Evolutionary conservation across 2,888 invertebrate species (phyloP).

Genomic region (Tillus elongatus): DNA sequence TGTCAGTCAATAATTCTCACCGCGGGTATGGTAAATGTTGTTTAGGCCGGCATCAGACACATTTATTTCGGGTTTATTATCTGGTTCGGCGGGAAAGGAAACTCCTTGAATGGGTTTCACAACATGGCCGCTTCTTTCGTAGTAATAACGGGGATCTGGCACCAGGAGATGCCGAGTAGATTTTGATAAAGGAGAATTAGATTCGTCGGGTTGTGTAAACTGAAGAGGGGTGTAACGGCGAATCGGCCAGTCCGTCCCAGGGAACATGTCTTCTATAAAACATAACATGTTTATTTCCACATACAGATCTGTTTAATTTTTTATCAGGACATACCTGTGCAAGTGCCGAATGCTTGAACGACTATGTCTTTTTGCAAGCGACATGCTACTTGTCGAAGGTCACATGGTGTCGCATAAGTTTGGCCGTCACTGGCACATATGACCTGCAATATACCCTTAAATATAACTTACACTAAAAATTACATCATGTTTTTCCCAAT

Average conservation of each 20-base stretch:
- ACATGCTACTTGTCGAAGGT: constrained; percentile 70
- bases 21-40: constrained; percentile 35
- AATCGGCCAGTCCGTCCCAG: constrained; percentile 67
- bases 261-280: constrained; percentile 52
- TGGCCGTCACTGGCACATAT: constrained; percentile 71
- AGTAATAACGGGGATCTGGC: constrained; percentile 59
- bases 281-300: constrained; percentile 10
- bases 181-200: constrained; percentile 62
- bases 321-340: constrained; percentile 46
- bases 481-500: too few relatives aligned
- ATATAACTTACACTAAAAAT: too few relatives aligned
- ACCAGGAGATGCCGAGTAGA: constrained; percentile 70
- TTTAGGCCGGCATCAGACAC: constrained; percentile 30
- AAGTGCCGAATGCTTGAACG: constrained; percentile 66
- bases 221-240: constrained; percentile 69
- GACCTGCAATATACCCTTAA: constrained; percentile 35
- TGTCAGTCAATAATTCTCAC: constrained; percentile 34
- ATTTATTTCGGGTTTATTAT: constrained; percentile 32
- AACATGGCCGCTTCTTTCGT: constrained; percentile 44
- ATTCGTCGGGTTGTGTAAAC: constrained; percentile 71
- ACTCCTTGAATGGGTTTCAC: constrained; percentile 30
- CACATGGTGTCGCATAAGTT: constrained; percentile 76
- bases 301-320: constrained; percentile 13
- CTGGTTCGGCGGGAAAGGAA: constrained; percentile 31
- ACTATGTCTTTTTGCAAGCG: constrained; percentile 70